Percentiles rank a stretch among this genome's conserved stretches.
phyloP scores from a whole-genome alignment of 30 jellyfish, hydroid and myxozoan genomes.

The Turritopsis rubra region DNA sequence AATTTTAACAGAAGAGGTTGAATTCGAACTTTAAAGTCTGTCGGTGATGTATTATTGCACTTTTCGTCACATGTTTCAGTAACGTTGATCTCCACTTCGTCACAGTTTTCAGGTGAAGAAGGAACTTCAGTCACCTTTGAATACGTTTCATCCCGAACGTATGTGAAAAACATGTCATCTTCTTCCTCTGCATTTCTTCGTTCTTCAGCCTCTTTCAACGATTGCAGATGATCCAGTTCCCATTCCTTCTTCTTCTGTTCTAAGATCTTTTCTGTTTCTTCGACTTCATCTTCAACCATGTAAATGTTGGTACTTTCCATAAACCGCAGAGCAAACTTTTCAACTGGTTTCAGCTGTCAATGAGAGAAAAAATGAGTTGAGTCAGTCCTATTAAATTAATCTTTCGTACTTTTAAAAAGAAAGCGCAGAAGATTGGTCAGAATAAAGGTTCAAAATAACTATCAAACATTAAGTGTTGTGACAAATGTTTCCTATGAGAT shows the following conservation, averaged over 20 bases:
- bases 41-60: neutral
- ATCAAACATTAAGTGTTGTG: neutral
- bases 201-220: constrained; percentile 95
- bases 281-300: constrained; percentile 48
- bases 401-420: neutral
- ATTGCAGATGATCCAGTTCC: constrained; percentile 95
- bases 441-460: neutral
- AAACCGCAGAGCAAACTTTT: constrained; percentile 62
- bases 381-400: neutral
- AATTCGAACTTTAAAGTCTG: constrained; percentile 6
- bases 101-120: neutral
- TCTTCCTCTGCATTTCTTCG: constrained; percentile 89
- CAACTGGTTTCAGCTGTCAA: constrained; percentile 65
- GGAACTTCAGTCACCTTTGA: constrained; percentile 72
- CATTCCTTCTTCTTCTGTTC: constrained; percentile 89
- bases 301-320: constrained; percentile 68
- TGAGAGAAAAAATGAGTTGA: neutral
- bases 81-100: constrained; percentile 21
- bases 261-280: constrained; percentile 60
- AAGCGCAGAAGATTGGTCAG: neutral
- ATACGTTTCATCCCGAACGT: constrained; percentile 70
- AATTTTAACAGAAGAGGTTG: constrained; percentile 29
- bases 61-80: constrained; percentile 8
- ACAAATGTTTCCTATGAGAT: too few relatives aligned
- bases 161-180: constrained; percentile 96